A percentile compares a stretch with the other conserved stretches of the same genome.
Evolutionary conservation across 2,797 vertebrate species (phyloP).

Genomic region (Sebastes trivittatus): DNA sequence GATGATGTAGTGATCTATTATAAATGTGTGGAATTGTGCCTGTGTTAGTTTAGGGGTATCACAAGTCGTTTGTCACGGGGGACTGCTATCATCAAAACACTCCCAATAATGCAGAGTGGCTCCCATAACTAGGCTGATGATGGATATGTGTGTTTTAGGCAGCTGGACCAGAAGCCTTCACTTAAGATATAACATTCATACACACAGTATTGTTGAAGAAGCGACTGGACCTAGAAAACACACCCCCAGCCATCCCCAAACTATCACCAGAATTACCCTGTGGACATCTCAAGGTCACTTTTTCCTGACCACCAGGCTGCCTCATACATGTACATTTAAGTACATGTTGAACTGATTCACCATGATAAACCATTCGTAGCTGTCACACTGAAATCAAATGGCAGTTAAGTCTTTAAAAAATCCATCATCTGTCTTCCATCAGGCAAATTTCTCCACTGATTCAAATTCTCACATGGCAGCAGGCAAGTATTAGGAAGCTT

Average conservation of each 20-base stretch:
- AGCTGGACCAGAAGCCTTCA: neutral
- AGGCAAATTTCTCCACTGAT: neutral
- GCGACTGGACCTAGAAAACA: neutral
- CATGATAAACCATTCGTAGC: neutral
- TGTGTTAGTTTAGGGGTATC: slow-evolving; percentile 25
- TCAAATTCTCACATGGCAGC: slow-evolving; percentile 6
- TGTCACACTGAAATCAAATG: neutral
- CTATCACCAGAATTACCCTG: neutral
- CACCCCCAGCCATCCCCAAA: neutral
- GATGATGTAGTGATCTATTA: slow-evolving; percentile 14
- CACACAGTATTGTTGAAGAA: neutral
- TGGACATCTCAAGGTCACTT: neutral
- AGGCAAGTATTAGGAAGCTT: neutral
- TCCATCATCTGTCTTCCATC: neutral
- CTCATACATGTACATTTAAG: neutral
- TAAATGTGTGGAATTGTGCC: slow-evolving; percentile 39
- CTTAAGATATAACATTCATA: neutral
- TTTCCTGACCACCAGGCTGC: neutral
- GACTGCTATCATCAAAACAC: slow-evolving; percentile 1
- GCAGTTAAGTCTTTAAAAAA: neutral
- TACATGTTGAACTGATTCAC: neutral
- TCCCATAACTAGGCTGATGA: neutral
- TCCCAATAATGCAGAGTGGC: neutral
- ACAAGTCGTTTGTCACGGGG: neutral
- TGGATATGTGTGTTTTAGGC: slow-evolving; percentile 6